Base-by-base conservation (phyloP, 2,797 vertebrate genomes). In the Chiroxiphia lanceolata region DNA sequence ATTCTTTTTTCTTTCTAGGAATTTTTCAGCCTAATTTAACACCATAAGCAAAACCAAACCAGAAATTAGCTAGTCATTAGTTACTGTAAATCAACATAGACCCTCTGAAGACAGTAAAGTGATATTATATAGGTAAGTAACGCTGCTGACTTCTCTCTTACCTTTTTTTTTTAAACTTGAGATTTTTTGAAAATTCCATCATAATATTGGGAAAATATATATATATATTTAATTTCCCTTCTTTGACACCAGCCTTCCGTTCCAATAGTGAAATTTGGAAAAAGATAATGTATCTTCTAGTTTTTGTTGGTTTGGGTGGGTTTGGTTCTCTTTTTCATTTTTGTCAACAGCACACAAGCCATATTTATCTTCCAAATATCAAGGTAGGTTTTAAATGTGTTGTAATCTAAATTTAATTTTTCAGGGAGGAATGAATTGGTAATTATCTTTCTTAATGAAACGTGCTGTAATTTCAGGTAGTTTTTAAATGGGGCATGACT, bases 381-480 rank as follows among this genome's bases (percentile, higher is more conserved):
- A 90, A 92, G 48, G 29, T 65, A 38, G 56, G 29, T 87, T 89
- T 89, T 44, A 89, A 85, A 47, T 1, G 0, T 40, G 5, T 79
- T 96, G 78, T 82, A 90, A 91, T 80, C 84, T 29, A 70, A 88
- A 84, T 63, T 60, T 84, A 87, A 69, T 71, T 93, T 91, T 78
- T n/a, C 11, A 67, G 65, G 75, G 64, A 94, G 40, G 40, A 96
- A 96, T 17, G 75, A 95, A 95, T 86, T 86, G 47, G 65, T 83
- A 94, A 97, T 97, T 94, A 94, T 84, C 63, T 93, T 95, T 93
- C 68, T 86, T 97, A 97, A 97, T 97, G 89, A 97, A 95, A 97
- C 84, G 59, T 93, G 53, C 76, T 84, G 81, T 92, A 92, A 95
- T 93, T 97, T 95, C 72, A 68, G 95, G 91, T 94, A 93, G 63